Percentiles rank a stretch among this genome's conserved stretches.
These are phyloP conservation scores for Caretta caretta DNA, from an alignment of 2,113 vertebrate genomes.

Conservation along the genomic window DNA sequence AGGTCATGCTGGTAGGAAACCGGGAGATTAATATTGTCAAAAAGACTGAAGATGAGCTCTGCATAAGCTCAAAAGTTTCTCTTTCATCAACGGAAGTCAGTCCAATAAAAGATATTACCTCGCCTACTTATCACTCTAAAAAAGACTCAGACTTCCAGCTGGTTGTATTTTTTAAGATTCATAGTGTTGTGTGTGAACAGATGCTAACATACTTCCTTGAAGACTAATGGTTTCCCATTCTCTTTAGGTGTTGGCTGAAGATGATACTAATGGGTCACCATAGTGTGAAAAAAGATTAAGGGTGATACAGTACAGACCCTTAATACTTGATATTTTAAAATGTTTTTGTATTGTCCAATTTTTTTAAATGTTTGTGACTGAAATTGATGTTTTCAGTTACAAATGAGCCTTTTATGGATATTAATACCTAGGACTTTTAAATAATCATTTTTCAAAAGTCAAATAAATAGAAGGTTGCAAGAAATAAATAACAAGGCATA, in stretches of 20 bases:
- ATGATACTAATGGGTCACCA: neutral
- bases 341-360: neutral
- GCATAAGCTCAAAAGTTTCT: neutral
- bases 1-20: neutral
- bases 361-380: neutral
- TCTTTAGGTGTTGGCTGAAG: neutral
- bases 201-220: neutral
- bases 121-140: neutral
- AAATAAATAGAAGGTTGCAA: neutral
- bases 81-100: neutral
- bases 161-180: neutral
- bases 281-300: neutral
- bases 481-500: constrained; percentile 8
- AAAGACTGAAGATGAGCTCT: neutral
- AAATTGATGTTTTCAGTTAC: neutral
- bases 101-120: neutral
- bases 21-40: neutral
- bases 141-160: neutral
- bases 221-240: neutral
- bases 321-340: neutral
- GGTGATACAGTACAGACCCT: neutral
- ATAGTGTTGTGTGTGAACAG: neutral
- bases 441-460: neutral
- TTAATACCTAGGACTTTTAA: neutral
- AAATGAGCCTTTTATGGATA: neutral